phyloP scores from a whole-genome alignment of 2,888 invertebrate genomes.

The Xanthia togata region DNA sequence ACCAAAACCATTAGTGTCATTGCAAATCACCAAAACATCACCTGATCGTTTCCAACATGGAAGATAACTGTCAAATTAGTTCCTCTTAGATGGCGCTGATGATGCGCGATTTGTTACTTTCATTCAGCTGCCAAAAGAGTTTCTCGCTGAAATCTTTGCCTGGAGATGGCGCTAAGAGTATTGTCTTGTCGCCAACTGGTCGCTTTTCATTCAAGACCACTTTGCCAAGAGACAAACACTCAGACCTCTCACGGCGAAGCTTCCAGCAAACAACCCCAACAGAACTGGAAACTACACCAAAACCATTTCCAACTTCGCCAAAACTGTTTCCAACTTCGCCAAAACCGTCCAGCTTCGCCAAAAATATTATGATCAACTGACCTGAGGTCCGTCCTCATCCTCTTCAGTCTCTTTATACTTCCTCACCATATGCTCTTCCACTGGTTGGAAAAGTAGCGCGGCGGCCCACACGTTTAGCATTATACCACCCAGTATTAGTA shows the following conservation, averaged over 20 bases:
- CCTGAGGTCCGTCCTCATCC: conserved; percentile 85
- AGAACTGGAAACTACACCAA: background rate
- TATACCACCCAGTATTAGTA: conserved; percentile 95
- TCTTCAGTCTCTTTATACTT: conserved; percentile 88
- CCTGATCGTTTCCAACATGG: background rate
- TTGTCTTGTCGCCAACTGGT: background rate
- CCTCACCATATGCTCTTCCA: conserved; percentile 94
- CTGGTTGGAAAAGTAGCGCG: conserved; percentile 95
- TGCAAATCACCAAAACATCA: background rate
- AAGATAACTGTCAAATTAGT: background rate
- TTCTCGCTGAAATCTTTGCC: too few species aligned
- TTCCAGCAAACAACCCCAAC: background rate
- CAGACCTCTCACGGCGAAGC: background rate
- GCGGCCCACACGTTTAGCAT: conserved; percentile 96
- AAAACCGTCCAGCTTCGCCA: background rate
- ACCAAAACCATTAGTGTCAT: background rate
- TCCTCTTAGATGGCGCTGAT: background rate
- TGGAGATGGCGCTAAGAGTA: background rate
- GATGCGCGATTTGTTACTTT: background rate
- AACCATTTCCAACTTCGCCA: background rate
- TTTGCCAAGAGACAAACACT: background rate
- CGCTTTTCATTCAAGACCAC: background rate
- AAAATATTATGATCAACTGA: conserved; percentile 61
- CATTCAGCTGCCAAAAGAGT: background rate
- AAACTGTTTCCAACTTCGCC: background rate